phyloP scores from a whole-genome alignment of 2,888 invertebrate species.

The Drosophila neonasuta region DNA sequence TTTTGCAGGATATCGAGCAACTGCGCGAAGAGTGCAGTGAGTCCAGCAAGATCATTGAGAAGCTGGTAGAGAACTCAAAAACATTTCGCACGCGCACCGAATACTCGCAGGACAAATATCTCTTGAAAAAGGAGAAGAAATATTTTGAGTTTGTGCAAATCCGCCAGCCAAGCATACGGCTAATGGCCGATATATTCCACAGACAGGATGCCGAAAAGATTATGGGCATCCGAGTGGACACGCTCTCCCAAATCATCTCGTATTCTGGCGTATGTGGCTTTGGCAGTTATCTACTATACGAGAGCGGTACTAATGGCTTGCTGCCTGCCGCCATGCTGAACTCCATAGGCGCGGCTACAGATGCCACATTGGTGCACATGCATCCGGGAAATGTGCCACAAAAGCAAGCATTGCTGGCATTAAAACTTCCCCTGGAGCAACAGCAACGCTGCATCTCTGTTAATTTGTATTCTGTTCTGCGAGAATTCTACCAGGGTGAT shows the following conservation, averaged over 20 bases:
- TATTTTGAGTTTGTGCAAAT: slow-evolving; percentile 93
- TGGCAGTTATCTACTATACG: slow-evolving; percentile 91
- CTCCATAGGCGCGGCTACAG: slow-evolving; percentile 86
- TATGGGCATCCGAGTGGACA: slow-evolving; percentile 91
- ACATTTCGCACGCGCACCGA: slow-evolving; percentile 95
- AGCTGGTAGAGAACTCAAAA: slow-evolving; percentile 94
- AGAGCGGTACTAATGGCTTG: slow-evolving; percentile 93
- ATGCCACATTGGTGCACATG: slow-evolving; percentile 87
- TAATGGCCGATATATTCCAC: slow-evolving; percentile 93
- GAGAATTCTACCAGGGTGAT: slow-evolving; percentile 86
- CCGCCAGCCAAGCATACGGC: slow-evolving; percentile 89
- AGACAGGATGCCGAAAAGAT: slow-evolving; percentile 89
- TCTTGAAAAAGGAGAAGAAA: slow-evolving; percentile 97
- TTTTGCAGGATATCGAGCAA: slow-evolving; percentile 88
- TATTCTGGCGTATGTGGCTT: slow-evolving; percentile 90
- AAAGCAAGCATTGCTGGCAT: slow-evolving; percentile 89
- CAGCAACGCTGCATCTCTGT: slow-evolving; percentile 87
- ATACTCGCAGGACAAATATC: slow-evolving; percentile 96
- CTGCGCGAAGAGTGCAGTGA: slow-evolving; percentile 89
- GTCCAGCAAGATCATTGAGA: slow-evolving; percentile 92
- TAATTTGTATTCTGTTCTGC: slow-evolving; percentile 89
- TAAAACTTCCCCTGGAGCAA: slow-evolving; percentile 90
- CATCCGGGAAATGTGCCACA: slow-evolving; percentile 92
- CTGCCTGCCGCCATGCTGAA: slow-evolving; percentile 92
- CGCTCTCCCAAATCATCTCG: slow-evolving; percentile 93